phyloP scores from a whole-genome alignment of 1,140 invertebrate species.

The Drosophila parabipectinata region DNA sequence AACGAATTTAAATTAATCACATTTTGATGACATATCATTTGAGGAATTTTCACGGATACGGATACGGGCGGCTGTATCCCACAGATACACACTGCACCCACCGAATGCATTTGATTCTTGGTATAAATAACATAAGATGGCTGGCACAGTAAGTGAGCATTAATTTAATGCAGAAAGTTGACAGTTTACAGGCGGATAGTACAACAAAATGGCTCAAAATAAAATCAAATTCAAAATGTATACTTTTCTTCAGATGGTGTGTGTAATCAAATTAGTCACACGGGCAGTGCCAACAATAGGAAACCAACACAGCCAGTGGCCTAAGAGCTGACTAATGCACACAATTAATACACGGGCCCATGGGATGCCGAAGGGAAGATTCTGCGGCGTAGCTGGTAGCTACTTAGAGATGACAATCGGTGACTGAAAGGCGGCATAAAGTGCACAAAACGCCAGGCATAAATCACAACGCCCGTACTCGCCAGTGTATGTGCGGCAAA shows the following conservation, averaged over 20 bases:
- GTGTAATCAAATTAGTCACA: conserved; percentile 73
- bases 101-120: conserved; percentile 32
- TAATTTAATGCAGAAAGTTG: conserved; percentile 65
- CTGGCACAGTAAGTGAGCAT: conserved; percentile 74
- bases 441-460: conserved; percentile 57
- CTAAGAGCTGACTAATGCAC: conserved; percentile 65
- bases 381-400: conserved; percentile 36
- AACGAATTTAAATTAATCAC: conserved; percentile 59
- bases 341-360: conserved; percentile 52
- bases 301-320: conserved; percentile 6
- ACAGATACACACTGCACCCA: conserved; percentile 19
- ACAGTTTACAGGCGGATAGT: conserved; percentile 28
- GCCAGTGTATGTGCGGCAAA: conserved; percentile 34
- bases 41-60: conserved; percentile 61
- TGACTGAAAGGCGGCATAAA: conserved; percentile 54
- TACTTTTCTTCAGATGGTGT: conserved; percentile 27
- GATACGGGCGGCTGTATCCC: conserved; percentile 38
- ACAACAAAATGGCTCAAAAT: conserved; percentile 48
- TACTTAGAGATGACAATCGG: conserved; percentile 52
- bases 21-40: conserved; percentile 65
- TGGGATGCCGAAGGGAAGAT: conserved; percentile 26
- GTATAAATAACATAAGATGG: conserved; percentile 54
- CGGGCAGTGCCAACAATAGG: conserved; percentile 46
- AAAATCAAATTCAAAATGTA: conserved; percentile 51
- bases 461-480: conserved; percentile 43